These are phyloP conservation scores for Cyrtorhinus lividipennis DNA, from an alignment of 1,140 invertebrate genomes.

Conservation along the genomic window DNA sequence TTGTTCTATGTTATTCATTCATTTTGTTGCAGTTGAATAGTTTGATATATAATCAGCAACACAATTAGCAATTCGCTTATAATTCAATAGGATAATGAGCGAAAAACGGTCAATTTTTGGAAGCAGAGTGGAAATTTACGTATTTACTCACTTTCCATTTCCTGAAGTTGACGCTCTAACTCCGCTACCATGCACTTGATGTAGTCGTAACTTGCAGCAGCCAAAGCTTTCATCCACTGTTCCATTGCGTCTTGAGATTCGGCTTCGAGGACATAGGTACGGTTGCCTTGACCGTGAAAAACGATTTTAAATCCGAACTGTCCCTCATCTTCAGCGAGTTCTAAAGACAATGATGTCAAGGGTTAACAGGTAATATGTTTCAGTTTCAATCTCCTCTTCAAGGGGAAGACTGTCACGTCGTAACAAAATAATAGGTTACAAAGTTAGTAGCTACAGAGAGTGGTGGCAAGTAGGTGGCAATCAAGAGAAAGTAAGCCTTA, in stretches of 20 bases:
- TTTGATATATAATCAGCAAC: too few relatives aligned
- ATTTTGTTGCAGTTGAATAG: too few relatives aligned
- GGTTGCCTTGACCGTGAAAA: conserved; percentile 71
- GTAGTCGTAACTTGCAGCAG: conserved; percentile 90
- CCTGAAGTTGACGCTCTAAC: conserved; percentile 79
- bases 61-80: too few relatives aligned
- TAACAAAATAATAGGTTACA: too few relatives aligned
- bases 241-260: conserved; percentile 72
- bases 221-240: conserved; percentile 91
- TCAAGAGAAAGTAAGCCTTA: too few relatives aligned
- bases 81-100: too few relatives aligned
- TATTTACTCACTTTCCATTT: conserved; percentile 51
- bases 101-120: too few relatives aligned
- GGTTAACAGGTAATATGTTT: background rate
- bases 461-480: too few relatives aligned
- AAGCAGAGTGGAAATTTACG: too few relatives aligned
- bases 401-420: background rate
- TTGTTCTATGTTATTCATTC: too few relatives aligned
- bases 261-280: conserved; percentile 58
- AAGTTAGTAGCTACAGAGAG: too few relatives aligned
- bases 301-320: conserved; percentile 87
- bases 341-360: conserved; percentile 35
- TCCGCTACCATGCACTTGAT: conserved; percentile 91
- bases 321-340: conserved; percentile 69
- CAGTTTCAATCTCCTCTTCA: background rate